Evolutionary conservation across 2,888 invertebrate species (phyloP), one percentile per base, ranked within the genome.

Genomic region (Sarcophaga carnaria): DNA sequence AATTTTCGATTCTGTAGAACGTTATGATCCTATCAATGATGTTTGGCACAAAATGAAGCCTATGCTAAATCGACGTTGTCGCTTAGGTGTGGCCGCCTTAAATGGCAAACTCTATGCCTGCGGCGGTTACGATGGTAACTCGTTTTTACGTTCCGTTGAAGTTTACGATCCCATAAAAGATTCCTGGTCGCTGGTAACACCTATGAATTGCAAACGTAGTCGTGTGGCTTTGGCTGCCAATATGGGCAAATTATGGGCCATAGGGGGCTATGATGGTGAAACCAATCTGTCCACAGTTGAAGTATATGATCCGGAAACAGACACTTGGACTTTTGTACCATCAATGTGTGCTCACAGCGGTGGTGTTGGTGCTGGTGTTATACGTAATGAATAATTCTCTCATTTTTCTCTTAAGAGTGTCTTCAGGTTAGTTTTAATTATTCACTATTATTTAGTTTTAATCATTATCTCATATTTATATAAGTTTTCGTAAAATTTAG

Each of bases 331-430:
- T 4, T 96, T 96, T 91, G 96, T 96, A 20, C 95, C 96, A 3
- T 94, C 96, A 0, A 97, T 97, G 97, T 95, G 96, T 89, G 97
- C 96, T 2, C 98, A 98, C 92, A 97, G 97, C 92, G 98, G 97
- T 1, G 97, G 97, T 1, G 97, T 98, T 0, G 97, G 97, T n/a
- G 96, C 97, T 37, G 97, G 97, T 0, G 97, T 97, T 6, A 96
- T 97, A 89, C 96, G 96, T 80, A 94, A 94, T 87, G 91, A 92
- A 82, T 92, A 89, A 76, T 72, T 67, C 25, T 22, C 14, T 10
- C 37, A 22, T 14, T 67, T 67, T 60, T 10, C 4, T 47, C 22
- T 60, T 17, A 54, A 54, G 2, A 25, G 4, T 60, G 12, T 47
- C 25, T 64, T 69, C 70, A 84, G 80, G 80, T 80, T 80, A 84